Conservation (phyloP, 2,888 invertebrate species). For the Eremobia ochroleuca region DNA sequence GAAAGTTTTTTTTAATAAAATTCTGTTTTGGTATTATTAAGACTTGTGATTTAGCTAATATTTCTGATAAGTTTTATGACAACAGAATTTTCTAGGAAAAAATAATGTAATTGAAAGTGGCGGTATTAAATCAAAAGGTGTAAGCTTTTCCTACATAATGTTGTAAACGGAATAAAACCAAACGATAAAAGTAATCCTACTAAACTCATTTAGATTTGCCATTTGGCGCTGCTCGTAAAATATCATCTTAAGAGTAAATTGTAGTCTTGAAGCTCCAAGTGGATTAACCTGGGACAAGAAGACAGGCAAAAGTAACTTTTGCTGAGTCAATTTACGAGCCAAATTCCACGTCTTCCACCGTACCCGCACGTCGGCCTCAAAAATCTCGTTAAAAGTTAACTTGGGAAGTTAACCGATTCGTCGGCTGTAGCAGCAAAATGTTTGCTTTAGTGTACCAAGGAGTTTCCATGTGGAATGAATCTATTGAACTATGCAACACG, state of each 20-base stretch:
- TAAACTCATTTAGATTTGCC: constrained; percentile 59
- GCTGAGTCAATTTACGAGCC: constrained; percentile 82
- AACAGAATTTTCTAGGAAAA: not conserved
- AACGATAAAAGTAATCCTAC: constrained; percentile 48
- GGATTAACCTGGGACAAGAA: constrained; percentile 73
- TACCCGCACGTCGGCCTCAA: constrained; percentile 77
- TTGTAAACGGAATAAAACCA: constrained; percentile 38
- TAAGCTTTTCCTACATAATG: not conserved
- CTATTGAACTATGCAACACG: constrained; percentile 59
- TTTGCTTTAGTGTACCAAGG: constrained; percentile 53
- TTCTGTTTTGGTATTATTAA: constrained; percentile 10
- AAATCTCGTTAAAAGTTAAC: constrained; percentile 86
- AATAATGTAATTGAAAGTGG: constrained; percentile 8
- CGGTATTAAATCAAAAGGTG: constrained; percentile 34
- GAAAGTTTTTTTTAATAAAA: constrained; percentile 42
- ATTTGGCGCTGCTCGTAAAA: constrained; percentile 61
- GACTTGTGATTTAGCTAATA: constrained; percentile 33
- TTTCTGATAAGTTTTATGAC: constrained; percentile 25
- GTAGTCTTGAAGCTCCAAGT: constrained; percentile 69
- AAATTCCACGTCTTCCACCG: constrained; percentile 72
- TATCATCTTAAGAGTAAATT: constrained; percentile 69
- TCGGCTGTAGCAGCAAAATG: constrained; percentile 61
- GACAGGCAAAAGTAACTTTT: constrained; percentile 77
- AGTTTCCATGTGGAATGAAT: constrained; percentile 39
- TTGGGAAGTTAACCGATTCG: constrained; percentile 71